A percentile compares a stretch with the other conserved stretches of the same genome.
These are phyloP conservation scores for Plusia festucae DNA, from an alignment of 2,888 invertebrate species.

Conservation along the genomic window DNA sequence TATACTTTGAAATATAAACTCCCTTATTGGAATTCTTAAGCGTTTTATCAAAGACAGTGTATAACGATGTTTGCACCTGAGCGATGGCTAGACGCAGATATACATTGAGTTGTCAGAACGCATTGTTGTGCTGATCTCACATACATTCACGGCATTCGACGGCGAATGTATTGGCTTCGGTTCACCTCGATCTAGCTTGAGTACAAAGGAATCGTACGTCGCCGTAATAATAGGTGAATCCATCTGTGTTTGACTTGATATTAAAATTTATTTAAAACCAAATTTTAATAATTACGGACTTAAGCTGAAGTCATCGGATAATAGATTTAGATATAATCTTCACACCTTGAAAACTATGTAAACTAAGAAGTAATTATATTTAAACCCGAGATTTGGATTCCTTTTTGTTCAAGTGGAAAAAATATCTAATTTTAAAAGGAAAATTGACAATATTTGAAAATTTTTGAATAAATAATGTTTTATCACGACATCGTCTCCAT, in stretches of 20 bases:
- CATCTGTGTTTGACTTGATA: slow-evolving; percentile 17
- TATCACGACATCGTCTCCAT: too few relatives aligned
- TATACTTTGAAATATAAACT: too few relatives aligned
- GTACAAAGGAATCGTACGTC: slow-evolving; percentile 50
- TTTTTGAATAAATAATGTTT: too few relatives aligned
- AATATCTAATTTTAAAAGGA: too few relatives aligned
- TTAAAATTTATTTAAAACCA: slow-evolving; percentile 22
- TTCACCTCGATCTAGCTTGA: slow-evolving; percentile 39
- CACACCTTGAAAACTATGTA: neutral
- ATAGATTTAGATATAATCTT: neutral
- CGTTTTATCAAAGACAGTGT: neutral
- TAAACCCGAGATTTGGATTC: too few relatives aligned
- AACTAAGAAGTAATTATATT: too few relatives aligned
- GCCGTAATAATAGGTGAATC: slow-evolving; percentile 37
- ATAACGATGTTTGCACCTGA: slow-evolving; percentile 20
- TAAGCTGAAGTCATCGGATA: neutral
- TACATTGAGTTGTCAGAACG: slow-evolving; percentile 59
- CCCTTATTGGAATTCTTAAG: too few relatives aligned
- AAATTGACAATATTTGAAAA: too few relatives aligned
- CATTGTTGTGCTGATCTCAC: slow-evolving; percentile 63
- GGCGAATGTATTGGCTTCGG: slow-evolving; percentile 50
- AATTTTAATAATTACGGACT: slow-evolving; percentile 10
- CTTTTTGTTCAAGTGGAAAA: too few relatives aligned
- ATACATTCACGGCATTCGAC: slow-evolving; percentile 55
- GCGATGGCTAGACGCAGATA: slow-evolving; percentile 28